Percentiles rank a stretch among this genome's conserved stretches.
Evolutionary conservation across 2,797 vertebrate species (phyloP).

Genomic region (Alcedo atthis): DNA sequence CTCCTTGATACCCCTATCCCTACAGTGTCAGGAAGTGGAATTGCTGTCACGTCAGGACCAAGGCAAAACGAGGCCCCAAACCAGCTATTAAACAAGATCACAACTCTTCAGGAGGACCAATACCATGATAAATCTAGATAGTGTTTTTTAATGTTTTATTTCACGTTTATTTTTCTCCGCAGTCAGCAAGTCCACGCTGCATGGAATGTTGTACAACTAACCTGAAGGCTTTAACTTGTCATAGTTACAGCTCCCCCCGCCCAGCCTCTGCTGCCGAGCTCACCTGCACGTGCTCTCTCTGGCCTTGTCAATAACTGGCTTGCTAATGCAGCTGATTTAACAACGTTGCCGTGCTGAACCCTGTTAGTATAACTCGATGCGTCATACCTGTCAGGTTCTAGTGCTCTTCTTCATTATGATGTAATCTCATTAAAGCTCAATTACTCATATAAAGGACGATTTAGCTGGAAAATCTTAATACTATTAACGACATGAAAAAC

Average conservation of each 20-base stretch:
- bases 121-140: conserved; percentile 39
- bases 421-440: conserved; percentile 80
- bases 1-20: neutral
- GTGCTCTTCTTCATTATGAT: conserved; percentile 79
- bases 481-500: conserved; percentile 78
- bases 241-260: neutral
- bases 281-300: neutral
- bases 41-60: neutral
- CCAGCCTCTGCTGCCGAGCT: conserved; percentile 8
- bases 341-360: conserved; percentile 53
- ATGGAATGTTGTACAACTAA: conserved; percentile 76
- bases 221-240: conserved; percentile 38
- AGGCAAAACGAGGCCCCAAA: neutral
- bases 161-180: conserved; percentile 27
- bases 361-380: conserved; percentile 76
- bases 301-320: conserved; percentile 59
- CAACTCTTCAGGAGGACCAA: neutral
- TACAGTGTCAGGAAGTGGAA: neutral
- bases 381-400: conserved; percentile 78
- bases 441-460: conserved; percentile 78
- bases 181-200: conserved; percentile 38
- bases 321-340: conserved; percentile 62
- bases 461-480: conserved; percentile 81
- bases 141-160: conserved; percentile 18
- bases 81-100: neutral